phyloP scores from a whole-genome alignment of 2,888 invertebrate species.

The Epistrophe grossulariae region DNA sequence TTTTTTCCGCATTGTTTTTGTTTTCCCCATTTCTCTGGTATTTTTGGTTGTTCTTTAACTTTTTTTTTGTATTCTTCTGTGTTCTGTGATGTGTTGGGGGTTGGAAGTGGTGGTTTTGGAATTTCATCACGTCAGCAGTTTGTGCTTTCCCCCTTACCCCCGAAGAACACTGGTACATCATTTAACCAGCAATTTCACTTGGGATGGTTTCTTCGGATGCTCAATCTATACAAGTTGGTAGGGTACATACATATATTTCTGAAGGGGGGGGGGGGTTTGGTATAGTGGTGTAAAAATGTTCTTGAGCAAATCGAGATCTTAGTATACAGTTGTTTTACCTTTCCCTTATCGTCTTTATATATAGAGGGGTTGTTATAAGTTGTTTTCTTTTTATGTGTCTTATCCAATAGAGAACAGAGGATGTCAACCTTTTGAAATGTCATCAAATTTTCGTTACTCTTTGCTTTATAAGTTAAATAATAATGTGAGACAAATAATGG shows the following conservation, averaged over 20 bases:
- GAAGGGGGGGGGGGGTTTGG: not conserved
- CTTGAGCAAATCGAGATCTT: slow-evolving; percentile 73
- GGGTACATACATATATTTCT: not conserved
- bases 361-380: slow-evolving; percentile 37
- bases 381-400: slow-evolving; percentile 39
- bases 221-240: not conserved
- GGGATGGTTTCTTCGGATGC: slow-evolving; percentile 37
- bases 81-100: slow-evolving; percentile 40
- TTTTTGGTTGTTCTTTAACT: slow-evolving; percentile 44
- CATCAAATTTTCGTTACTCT: not conserved
- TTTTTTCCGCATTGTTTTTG: slow-evolving; percentile 70
- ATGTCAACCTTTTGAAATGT: slow-evolving; percentile 48
- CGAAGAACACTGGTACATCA: slow-evolving; percentile 69
- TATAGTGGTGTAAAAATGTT: slow-evolving; percentile 42
- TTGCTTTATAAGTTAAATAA: not conserved
- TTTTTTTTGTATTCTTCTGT: slow-evolving; percentile 42
- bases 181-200: slow-evolving; percentile 74
- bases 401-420: slow-evolving; percentile 32
- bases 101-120: slow-evolving; percentile 66
- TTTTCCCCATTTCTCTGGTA: slow-evolving; percentile 64
- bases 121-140: slow-evolving; percentile 78
- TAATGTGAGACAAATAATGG: not conserved
- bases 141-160: slow-evolving; percentile 75
- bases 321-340: slow-evolving; percentile 74
- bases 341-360: slow-evolving; percentile 43